These are phyloP conservation scores for Mesocentrotus franciscanus DNA, from an alignment of 53 echinoderm and acorn worm species.

Conservation along the genomic window DNA sequence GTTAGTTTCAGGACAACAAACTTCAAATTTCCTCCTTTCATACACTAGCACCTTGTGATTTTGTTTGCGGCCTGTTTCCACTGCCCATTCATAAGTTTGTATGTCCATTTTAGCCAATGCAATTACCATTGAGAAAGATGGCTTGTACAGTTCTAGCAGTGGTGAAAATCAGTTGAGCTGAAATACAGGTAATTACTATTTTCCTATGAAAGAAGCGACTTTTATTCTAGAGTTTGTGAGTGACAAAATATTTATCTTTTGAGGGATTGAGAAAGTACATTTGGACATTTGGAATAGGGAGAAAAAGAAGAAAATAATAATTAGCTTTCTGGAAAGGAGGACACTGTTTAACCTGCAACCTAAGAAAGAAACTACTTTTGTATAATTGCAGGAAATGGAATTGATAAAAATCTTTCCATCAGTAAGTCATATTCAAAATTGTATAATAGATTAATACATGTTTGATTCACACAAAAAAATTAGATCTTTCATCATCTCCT, in stretches of 20 bases:
- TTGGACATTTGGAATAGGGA: background rate
- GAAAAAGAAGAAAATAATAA: background rate
- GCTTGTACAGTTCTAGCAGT: background rate
- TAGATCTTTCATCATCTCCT: background rate
- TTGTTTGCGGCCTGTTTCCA: background rate
- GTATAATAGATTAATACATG: background rate
- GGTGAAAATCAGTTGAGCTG: background rate
- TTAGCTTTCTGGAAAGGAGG: background rate
- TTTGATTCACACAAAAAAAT: background rate
- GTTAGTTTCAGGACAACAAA: slow-evolving; percentile 60
- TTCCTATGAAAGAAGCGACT: background rate
- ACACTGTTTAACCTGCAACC: background rate
- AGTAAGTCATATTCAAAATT: background rate
- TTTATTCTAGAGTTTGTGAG: background rate
- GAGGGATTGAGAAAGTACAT: background rate
- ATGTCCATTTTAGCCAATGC: background rate
- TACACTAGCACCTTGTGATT: background rate
- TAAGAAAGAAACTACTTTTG: background rate
- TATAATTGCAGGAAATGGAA: background rate
- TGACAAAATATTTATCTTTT: background rate
- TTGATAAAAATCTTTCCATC: background rate
- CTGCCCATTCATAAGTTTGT: background rate
- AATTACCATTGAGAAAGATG: background rate
- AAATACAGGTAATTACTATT: background rate
- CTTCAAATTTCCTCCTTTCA: background rate